These are phyloP conservation scores for Bubo blakistoni DNA, from an alignment of 2,113 vertebrate species.

Conservation along the genomic window DNA sequence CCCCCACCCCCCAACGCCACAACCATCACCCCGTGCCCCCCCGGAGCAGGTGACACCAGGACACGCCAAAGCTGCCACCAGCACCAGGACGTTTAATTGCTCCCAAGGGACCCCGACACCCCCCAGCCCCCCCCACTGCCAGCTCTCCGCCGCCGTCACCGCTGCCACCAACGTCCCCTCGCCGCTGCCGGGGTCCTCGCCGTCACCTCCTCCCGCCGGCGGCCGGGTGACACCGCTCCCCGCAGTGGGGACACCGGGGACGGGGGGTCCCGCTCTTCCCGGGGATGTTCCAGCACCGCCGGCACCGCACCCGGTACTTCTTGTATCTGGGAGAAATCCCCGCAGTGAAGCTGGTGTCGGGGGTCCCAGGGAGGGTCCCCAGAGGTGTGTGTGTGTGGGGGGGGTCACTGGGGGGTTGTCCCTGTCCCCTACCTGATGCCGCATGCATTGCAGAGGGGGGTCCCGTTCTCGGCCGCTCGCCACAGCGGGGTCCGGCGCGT, in stretches of 20 bases:
- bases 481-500: slow-evolving; percentile 87
- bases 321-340: slow-evolving; percentile 37
- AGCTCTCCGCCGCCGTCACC: no score
- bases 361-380: no score
- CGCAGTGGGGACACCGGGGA: slow-evolving; percentile 78
- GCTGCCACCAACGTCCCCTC: neutral
- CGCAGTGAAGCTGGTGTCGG: no score
- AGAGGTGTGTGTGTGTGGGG: no score
- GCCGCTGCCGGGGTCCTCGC: no score
- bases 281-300: slow-evolving; percentile 85
- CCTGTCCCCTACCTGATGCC: slow-evolving; percentile 83
- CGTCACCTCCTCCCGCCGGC: neutral
- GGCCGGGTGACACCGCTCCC: slow-evolving; percentile 26
- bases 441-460: slow-evolving; percentile 89
- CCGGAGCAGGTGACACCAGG: neutral
- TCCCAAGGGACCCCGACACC: neutral
- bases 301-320: slow-evolving; percentile 85
- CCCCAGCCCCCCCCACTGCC: no score
- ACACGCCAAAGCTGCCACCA: neutral
- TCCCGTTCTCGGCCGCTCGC: slow-evolving; percentile 88
- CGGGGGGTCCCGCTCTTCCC: slow-evolving; percentile 79
- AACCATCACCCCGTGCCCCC: neutral
- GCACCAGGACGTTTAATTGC: neutral
- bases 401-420: neutral
- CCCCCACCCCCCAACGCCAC: neutral